These are phyloP conservation scores for Esperia sulphurella DNA, from an alignment of 2,888 invertebrate genomes.

Conservation along the genomic window DNA sequence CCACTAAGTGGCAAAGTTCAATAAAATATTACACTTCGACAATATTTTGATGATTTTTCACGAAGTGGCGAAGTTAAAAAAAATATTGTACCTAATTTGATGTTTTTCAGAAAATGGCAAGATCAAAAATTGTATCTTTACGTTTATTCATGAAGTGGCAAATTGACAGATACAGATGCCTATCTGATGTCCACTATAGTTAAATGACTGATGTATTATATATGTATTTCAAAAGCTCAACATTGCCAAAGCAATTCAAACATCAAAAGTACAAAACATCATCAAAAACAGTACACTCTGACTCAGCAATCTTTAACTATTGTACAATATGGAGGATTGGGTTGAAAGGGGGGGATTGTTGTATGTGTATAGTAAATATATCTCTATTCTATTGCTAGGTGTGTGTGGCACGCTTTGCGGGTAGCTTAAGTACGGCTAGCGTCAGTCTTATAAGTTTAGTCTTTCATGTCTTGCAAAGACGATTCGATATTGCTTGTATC, in stretches of 20 bases:
- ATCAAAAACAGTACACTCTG: constrained; percentile 47
- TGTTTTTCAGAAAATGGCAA: not conserved
- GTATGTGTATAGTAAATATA: constrained; percentile 64
- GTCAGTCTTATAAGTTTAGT: constrained; percentile 66
- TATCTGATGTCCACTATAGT: too few species aligned
- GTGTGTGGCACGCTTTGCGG: constrained; percentile 44
- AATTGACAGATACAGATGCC: too few species aligned
- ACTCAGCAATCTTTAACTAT: constrained; percentile 47
- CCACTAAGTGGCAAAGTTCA: too few species aligned
- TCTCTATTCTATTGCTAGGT: constrained; percentile 58
- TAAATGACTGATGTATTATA: too few species aligned
- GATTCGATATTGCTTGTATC: too few species aligned
- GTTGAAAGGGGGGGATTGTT: constrained; percentile 22
- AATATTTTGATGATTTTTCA: constrained; percentile 2
- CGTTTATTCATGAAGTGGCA: not conserved
- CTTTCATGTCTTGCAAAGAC: constrained; percentile 9
- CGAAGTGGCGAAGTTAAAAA: constrained; percentile 29
- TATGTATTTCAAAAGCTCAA: too few species aligned
- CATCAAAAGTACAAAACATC: not conserved
- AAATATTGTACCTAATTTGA: constrained; percentile 7
- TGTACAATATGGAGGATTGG: constrained; percentile 72
- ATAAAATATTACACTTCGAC: too few species aligned
- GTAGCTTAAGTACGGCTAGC: constrained; percentile 33
- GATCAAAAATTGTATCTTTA: constrained; percentile 7
- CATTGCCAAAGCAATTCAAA: too few species aligned